phyloP scores from a whole-genome alignment of 2,888 invertebrate species.

The Sphaerophoria taeniata region DNA sequence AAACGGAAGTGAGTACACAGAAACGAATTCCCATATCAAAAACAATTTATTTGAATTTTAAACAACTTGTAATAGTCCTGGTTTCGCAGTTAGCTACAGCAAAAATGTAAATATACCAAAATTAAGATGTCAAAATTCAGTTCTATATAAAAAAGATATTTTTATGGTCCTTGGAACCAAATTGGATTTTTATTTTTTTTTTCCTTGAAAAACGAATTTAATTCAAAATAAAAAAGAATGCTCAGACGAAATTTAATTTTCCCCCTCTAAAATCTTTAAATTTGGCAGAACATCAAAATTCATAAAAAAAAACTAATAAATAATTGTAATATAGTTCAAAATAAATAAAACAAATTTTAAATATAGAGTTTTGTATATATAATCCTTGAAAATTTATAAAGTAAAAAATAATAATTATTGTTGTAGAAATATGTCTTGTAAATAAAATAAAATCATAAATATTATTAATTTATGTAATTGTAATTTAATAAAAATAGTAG shows the following conservation, averaged over 20 bases:
- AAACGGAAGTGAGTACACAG: background rate
- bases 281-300: conserved; percentile 22
- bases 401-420: background rate
- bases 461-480: conserved; percentile 23
- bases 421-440: conserved; percentile 51
- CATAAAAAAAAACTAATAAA: conserved; percentile 4
- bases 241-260: conserved; percentile 2
- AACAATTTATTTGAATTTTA: conserved; percentile 10
- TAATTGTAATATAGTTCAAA: conserved; percentile 3
- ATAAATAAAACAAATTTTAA: background rate
- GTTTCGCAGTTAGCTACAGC: background rate
- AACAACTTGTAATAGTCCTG: background rate
- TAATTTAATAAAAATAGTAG: conserved; percentile 1
- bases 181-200: too few relatives aligned
- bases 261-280: background rate
- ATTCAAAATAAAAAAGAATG: background rate
- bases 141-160: background rate
- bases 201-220: conserved; percentile 6
- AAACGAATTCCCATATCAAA: conserved; percentile 19
- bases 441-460: conserved; percentile 24
- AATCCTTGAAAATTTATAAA: background rate
- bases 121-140: too few relatives aligned
- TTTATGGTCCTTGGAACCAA: background rate
- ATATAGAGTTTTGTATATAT: conserved; percentile 14
- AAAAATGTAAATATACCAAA: conserved; percentile 47